Conservation (phyloP, 1,140 invertebrate species). For the Radopholus similis region DNA sequence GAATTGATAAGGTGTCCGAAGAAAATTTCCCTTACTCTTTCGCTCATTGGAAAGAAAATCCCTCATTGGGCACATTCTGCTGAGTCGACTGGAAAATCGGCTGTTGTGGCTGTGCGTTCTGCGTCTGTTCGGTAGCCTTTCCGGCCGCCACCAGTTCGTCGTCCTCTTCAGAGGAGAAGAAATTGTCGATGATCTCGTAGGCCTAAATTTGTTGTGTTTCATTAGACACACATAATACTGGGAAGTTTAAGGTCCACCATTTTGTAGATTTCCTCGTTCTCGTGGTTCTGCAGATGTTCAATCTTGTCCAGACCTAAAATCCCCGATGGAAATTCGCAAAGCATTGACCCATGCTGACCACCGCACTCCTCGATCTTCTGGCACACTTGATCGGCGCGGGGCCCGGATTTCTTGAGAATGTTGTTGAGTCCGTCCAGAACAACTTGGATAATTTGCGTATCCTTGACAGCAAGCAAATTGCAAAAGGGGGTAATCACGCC, state of each 20-base stretch:
- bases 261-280: conserved; percentile 97
- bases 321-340: not conserved
- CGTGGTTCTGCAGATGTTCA: conserved; percentile 86
- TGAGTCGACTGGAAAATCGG: conserved; percentile 41
- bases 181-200: conserved; percentile 94
- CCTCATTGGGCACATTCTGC: conserved; percentile 42
- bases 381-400: conserved; percentile 47
- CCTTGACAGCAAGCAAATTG: conserved; percentile 78
- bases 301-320: conserved; percentile 80
- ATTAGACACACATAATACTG: too few species aligned
- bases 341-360: conserved; percentile 23
- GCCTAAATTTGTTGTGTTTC: conserved; percentile 64
- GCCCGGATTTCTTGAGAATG: conserved; percentile 50
- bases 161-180: conserved; percentile 68
- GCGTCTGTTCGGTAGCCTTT: not conserved
- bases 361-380: conserved; percentile 59
- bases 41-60: conserved; percentile 49
- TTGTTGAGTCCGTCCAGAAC: conserved; percentile 86
- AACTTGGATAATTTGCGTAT: conserved; percentile 74
- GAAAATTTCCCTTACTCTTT: too few species aligned
- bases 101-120: not conserved
- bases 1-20: too few species aligned
- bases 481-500: conserved; percentile 68
- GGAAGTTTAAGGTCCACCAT: too few species aligned
- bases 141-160: conserved; percentile 25